Evolutionary conservation across 1,140 invertebrate species (phyloP).

Genomic region (Elysia chlorotica): DNA sequence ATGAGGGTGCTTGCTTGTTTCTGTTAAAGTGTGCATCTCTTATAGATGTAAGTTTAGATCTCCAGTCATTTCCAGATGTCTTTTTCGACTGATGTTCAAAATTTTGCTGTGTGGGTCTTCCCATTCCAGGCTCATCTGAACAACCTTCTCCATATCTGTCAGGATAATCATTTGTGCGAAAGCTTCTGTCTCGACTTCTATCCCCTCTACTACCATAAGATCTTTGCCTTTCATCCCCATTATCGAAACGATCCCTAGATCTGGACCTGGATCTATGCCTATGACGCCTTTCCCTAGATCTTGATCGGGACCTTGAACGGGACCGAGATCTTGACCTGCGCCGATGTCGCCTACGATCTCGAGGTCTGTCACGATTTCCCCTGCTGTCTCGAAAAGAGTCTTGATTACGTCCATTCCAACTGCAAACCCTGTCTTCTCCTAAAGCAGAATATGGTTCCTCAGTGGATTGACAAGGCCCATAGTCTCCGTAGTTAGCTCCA

Average conservation of each 20-base stretch:
- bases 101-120: too few relatives aligned
- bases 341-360: background rate
- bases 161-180: background rate
- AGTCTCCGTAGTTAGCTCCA: too few relatives aligned
- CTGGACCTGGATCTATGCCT: background rate
- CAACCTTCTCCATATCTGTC: background rate
- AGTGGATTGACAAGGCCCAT: too few relatives aligned
- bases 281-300: background rate
- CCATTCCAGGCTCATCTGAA: too few relatives aligned
- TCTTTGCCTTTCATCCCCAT: background rate
- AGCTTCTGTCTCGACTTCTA: background rate
- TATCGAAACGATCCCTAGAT: background rate
- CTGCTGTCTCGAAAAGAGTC: too few relatives aligned
- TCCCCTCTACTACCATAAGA: background rate
- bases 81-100: too few relatives aligned
- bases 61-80: background rate
- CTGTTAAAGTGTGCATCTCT: slow-evolving; percentile 11
- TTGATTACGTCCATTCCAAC: too few relatives aligned
- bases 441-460: too few relatives aligned
- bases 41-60: slow-evolving; percentile 5
- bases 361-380: too few relatives aligned
- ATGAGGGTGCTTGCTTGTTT: too few relatives aligned
- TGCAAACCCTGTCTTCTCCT: too few relatives aligned
- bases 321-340: slow-evolving; percentile 14
- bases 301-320: too few relatives aligned